These are phyloP conservation scores for Meloidogyne hapla DNA, from an alignment of 1,140 invertebrate genomes.

Conservation along the genomic window DNA sequence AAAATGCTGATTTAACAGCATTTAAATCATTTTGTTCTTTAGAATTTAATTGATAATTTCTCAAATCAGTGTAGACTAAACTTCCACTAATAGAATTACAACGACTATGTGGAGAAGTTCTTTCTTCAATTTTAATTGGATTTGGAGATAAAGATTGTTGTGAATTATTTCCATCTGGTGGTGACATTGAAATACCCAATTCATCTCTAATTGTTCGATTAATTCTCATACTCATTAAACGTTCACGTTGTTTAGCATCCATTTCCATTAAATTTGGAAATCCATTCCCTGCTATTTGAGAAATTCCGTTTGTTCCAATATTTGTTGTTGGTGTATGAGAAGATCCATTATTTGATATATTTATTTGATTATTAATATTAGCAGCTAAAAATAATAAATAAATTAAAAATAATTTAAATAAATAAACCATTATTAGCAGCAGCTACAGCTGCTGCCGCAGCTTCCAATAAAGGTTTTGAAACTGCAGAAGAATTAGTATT, in stretches of 20 bases:
- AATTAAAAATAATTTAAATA: neutral
- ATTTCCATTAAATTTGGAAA: neutral
- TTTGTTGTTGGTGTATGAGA: neutral
- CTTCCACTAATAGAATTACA: slow-evolving; percentile 1
- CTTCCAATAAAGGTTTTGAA: neutral
- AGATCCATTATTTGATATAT: neutral
- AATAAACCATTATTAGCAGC: neutral
- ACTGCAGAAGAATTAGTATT: neutral
- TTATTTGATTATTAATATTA: neutral
- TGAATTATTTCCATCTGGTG: neutral
- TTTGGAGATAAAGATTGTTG: neutral
- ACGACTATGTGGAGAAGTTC: neutral
- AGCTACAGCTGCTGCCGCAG: neutral
- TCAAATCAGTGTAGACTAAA: slow-evolving; percentile 10
- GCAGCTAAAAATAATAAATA: neutral
- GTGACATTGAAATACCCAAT: neutral
- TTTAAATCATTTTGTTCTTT: slow-evolving; percentile 33
- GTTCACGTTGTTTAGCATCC: neutral
- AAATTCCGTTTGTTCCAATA: neutral
- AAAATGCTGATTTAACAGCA: slow-evolving; percentile 7
- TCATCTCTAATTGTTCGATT: neutral
- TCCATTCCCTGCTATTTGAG: neutral
- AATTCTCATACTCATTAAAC: neutral
- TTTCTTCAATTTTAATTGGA: neutral
- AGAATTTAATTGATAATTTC: slow-evolving; percentile 27